Evolutionary conservation across 2,888 invertebrate species (phyloP).

Genomic region (Lasioglossum pauxillum): DNA sequence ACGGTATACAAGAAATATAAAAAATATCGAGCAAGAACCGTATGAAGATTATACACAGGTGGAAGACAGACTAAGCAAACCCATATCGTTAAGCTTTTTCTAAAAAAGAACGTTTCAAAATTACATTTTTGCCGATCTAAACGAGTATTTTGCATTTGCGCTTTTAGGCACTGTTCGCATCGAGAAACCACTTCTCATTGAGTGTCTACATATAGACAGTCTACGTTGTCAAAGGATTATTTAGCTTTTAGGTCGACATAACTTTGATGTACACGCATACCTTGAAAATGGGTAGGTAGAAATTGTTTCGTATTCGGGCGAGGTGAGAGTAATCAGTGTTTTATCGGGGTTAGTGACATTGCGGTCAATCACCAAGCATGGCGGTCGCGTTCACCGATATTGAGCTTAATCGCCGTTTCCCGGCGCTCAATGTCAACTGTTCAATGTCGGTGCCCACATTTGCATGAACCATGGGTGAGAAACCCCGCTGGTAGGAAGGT

Average conservation of each 20-base stretch:
- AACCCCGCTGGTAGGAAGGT: slow-evolving; percentile 5
- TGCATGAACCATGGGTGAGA: slow-evolving; percentile 45
- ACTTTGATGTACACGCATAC: not conserved
- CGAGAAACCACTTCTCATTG: too few species aligned
- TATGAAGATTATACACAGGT: too few species aligned
- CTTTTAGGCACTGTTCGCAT: too few species aligned
- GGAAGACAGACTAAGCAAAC: too few species aligned
- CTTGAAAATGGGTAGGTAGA: not conserved
- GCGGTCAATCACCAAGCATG: slow-evolving; percentile 29
- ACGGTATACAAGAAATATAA: too few species aligned
- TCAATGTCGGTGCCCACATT: slow-evolving; percentile 60
- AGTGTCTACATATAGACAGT: too few species aligned
- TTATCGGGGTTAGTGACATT: slow-evolving; percentile 58
- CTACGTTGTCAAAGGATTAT: too few species aligned
- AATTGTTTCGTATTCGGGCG: slow-evolving; percentile 20
- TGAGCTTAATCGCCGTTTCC: slow-evolving; percentile 67
- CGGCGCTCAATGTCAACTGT: slow-evolving; percentile 64
- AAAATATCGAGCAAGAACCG: too few species aligned
- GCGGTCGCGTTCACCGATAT: slow-evolving; percentile 47
- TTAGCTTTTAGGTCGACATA: not conserved
- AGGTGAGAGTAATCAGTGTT: slow-evolving; percentile 45
- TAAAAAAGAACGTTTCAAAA: too few species aligned
- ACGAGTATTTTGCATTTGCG: too few species aligned
- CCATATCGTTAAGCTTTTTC: too few species aligned
- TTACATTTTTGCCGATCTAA: too few species aligned